Base-by-base conservation (phyloP, 2,113 vertebrate genomes). In the Azemiops feae region DNA sequence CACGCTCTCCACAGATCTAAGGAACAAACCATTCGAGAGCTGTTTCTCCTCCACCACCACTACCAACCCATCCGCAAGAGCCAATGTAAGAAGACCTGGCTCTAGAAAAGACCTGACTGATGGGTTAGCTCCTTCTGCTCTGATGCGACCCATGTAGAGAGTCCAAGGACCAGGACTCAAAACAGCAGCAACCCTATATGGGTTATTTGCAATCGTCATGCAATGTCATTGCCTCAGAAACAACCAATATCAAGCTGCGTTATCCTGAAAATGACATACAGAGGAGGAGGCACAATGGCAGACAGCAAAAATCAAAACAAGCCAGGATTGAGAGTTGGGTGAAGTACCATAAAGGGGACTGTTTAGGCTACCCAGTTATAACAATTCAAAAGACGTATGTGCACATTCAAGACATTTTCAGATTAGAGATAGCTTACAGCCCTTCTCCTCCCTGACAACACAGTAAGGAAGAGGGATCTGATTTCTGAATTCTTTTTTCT, bases 1-100 rank as follows among this genome's bases (percentile, higher is more conserved):
- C 0, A 34, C 0, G 92, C 69, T 57, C 94, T 16, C 96, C 95
- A 97, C 95, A 96, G 96, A 97, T 93, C 9, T 22, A 69, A 93
- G 92, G 93, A 93, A 22, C 92, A 47, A 86, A 94, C 94, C 95
- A 90, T 18, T 92, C 91, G 47, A 1, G 11, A 39, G 52, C 12
- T 39, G 47, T 27, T 39, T 69, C 94, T 94, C 95, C 74, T 97
- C 94, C n/a, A 18, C n/a, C n/a, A 16, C 39, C 45, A 2, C 10
- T 0, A n/a, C 57, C 5, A 14, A 34, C 12, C 30, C 4, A 95
- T 94, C 94, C 45, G 91, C 74, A 92, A 97, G 96, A 93, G 93
- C 74, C 86, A 85, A 95, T 96, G 95, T 93, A 94, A 88, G 95
- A 91, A 47, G 93, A 95, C 93, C 87, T 94, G 55, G 45, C 88